These are phyloP conservation scores for Phocoena sinus DNA, from an alignment of 2,113 vertebrate genomes.

Conservation along the genomic window DNA sequence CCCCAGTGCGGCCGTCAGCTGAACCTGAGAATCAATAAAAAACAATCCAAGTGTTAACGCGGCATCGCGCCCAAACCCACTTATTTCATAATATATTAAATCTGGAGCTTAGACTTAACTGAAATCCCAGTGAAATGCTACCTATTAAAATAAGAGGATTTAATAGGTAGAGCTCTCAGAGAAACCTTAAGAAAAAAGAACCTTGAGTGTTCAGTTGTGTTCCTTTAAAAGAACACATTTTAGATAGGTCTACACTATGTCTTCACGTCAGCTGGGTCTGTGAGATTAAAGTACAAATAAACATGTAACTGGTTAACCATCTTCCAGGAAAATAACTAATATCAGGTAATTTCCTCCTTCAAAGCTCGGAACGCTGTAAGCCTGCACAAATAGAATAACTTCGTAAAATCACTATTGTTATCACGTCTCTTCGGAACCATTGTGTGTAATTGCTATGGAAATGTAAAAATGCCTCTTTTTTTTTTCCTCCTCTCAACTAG, in stretches of 20 bases:
- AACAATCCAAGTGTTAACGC: neutral
- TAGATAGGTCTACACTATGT: neutral
- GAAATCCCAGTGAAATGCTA: neutral
- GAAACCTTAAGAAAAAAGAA: neutral
- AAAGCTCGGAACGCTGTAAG: slow-evolving; percentile 22
- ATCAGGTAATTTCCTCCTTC: neutral
- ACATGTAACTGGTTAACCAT: neutral
- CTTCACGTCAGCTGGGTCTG: neutral
- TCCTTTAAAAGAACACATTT: slow-evolving; percentile 28
- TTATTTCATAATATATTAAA: slow-evolving; percentile 39
- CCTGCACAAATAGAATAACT: slow-evolving; percentile 60
- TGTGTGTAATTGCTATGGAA: slow-evolving; percentile 62
- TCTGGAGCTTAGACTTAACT: neutral
- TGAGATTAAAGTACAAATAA: slow-evolving; percentile 41
- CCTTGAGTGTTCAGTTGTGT: neutral
- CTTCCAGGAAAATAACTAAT: slow-evolving; percentile 29
- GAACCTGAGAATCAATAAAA: slow-evolving; percentile 16
- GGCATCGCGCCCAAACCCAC: neutral
- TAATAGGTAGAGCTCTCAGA: neutral
- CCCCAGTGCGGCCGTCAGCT: neutral
- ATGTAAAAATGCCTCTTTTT: slow-evolving; percentile 37
- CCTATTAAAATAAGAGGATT: neutral
- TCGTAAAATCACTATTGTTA: slow-evolving; percentile 57
- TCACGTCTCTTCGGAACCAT: slow-evolving; percentile 14
- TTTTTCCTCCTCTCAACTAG: slow-evolving; percentile 29